Evolutionary conservation across 2,888 invertebrate species (phyloP).

Genomic region (Celastrina argiolus): DNA sequence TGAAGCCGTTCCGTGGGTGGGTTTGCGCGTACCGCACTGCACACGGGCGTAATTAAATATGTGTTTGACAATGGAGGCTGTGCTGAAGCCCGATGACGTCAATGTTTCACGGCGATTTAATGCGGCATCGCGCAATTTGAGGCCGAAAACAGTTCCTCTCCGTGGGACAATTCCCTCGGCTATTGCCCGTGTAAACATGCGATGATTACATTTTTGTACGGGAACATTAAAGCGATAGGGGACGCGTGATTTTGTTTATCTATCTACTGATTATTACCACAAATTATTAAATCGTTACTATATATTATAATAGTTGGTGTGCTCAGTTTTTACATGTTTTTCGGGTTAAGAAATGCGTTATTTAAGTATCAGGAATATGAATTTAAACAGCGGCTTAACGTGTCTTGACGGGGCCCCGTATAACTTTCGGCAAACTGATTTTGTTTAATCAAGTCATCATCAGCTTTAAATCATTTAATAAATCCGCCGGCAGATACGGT

Average conservation of each 20-base stretch:
- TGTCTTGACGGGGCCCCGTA: no score
- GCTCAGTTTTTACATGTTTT: no score
- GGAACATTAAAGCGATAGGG: background rate
- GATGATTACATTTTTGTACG: background rate
- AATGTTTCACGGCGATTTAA: slow-evolving; percentile 46
- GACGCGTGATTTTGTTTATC: background rate
- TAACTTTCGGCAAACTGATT: no score
- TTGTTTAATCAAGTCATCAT: no score
- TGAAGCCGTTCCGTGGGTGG: slow-evolving; percentile 37
- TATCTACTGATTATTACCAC: no score
- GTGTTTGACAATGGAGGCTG: slow-evolving; percentile 74
- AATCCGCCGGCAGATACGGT: no score
- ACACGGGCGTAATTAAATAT: slow-evolving; percentile 76
- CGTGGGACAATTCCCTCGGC: background rate
- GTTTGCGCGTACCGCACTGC: slow-evolving; percentile 76
- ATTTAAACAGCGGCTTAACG: no score
- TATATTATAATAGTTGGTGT: no score
- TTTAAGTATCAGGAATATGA: no score
- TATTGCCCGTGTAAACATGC: background rate
- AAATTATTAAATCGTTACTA: no score
- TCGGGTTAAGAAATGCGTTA: no score
- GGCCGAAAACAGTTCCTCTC: slow-evolving; percentile 28
- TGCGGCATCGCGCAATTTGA: slow-evolving; percentile 40
- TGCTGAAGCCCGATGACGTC: slow-evolving; percentile 63
- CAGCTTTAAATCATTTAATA: no score